Evolutionary conservation across 2,888 invertebrate genomes (phyloP), one percentile per base, ranked within the genome.

Genomic region (Dasypogon diadema): DNA sequence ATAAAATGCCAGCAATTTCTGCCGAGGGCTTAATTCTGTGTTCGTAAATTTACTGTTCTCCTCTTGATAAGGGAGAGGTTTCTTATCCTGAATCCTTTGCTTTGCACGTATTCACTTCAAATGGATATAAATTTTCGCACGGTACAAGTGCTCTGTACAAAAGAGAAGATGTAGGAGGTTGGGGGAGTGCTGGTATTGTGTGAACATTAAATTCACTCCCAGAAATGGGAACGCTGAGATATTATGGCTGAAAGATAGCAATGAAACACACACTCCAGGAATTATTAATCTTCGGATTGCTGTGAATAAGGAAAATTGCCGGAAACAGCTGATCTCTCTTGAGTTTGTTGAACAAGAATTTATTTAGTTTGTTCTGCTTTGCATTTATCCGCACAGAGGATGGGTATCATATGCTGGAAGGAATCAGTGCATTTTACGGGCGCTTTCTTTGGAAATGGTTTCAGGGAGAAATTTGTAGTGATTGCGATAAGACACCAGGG

Each of bases 11-110:
- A 42, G 8, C 42, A 42, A 42, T 2, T 42, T 42, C 6, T 42
- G 42, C n/a, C 42, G 42, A 14, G 58, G 34, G 58, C 58, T 58
- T 58, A 58, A 30, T 58, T 26, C 58, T 16, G 12, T 16, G 30
- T 30, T 58, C 58, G 58, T 58, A 58, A 30, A 30, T 58, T 58
- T 58, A 14, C 58, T 58, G n/a, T 58, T 58, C 58, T 30, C 30
- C 34, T 14, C 58, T 22, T 30, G 58, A 58, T 30, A 58, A 30
- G 58, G 14, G 58, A 30, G 30, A 1, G 58, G 26, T 58, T 58
- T 58, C 58, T 58, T 58, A 58, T 58, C 58, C 58, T 14, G 18
- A 34, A 58, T 58, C 34, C 30, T 58, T 58, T 58, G 30, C 30
- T 5, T 10, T 58, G 58, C 30, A 30, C 58, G 30, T 58, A 58